Evolutionary conservation across 2,113 vertebrate species (phyloP).

Genomic region (Psilopsiagon aurifrons): DNA sequence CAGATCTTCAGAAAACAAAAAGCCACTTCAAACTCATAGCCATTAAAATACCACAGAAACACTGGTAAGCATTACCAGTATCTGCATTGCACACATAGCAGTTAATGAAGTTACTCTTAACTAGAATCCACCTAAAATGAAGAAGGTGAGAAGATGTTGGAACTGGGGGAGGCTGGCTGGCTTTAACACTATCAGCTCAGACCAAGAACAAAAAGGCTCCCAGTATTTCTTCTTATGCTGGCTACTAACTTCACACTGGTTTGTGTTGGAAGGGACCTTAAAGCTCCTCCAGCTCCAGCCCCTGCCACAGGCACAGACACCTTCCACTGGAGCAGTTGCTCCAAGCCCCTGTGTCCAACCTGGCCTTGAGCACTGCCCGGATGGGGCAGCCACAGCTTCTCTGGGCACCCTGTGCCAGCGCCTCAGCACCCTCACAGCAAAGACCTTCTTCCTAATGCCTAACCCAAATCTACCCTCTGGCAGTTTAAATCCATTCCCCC

Average conservation of each 20-base stretch:
- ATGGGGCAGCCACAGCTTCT: neutral
- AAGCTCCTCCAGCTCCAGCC: neutral
- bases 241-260: neutral
- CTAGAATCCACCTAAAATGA: neutral
- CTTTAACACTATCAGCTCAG: neutral
- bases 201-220: neutral
- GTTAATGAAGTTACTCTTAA: neutral
- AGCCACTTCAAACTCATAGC: neutral
- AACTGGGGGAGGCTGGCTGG: neutral
- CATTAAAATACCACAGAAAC: neutral
- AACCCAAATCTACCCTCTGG: neutral
- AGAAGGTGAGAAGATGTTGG: neutral
- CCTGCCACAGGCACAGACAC: neutral
- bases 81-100: rapidly evolving
- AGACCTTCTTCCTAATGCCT: neutral
- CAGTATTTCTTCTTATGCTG: neutral
- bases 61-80: neutral
- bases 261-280: neutral
- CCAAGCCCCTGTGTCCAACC: neutral
- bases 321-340: neutral
- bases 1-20: neutral
- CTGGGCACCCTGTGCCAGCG: neutral
- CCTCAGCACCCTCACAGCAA: neutral
- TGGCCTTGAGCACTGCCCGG: neutral
- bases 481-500: neutral